phyloP scores from a whole-genome alignment of 2,797 vertebrate species.

The Coccyzus lansbergi region DNA sequence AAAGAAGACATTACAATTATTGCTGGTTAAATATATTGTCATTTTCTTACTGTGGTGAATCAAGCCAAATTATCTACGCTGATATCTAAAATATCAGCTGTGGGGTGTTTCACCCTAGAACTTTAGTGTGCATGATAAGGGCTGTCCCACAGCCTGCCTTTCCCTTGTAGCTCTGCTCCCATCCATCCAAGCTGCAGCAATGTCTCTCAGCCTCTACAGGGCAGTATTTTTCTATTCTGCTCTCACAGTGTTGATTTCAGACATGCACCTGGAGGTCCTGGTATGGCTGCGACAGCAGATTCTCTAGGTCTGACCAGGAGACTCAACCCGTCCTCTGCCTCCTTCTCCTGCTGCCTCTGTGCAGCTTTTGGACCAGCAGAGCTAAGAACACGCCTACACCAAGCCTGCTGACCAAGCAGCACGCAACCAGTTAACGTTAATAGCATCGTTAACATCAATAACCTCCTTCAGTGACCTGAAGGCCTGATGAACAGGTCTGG shows the following conservation, averaged over 20 bases:
- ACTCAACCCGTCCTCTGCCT: rapidly evolving
- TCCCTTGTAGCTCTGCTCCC: not conserved
- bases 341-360: not conserved
- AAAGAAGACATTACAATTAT: constrained; percentile 22
- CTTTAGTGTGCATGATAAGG: not conserved
- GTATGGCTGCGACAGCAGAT: not conserved
- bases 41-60: constrained; percentile 24
- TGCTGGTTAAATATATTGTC: constrained; percentile 12
- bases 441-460: rapidly evolving
- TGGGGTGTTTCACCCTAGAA: not conserved
- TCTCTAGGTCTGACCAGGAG: not conserved
- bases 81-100: constrained; percentile 1
- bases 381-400: not conserved
- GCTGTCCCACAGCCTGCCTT: not conserved
- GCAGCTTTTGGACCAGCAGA: not conserved
- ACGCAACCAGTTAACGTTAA: too few relatives aligned
- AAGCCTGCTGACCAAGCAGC: not conserved
- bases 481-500: not conserved
- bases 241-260: not conserved
- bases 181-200: not conserved
- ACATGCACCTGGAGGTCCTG: not conserved
- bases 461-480: not conserved
- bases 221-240: not conserved
- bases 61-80: constrained; percentile 8
- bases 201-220: not conserved